Evolutionary conservation across 2,113 vertebrate genomes (phyloP), one percentile per base, ranked within the genome.

Genomic region (Brachypteracias leptosomus): DNA sequence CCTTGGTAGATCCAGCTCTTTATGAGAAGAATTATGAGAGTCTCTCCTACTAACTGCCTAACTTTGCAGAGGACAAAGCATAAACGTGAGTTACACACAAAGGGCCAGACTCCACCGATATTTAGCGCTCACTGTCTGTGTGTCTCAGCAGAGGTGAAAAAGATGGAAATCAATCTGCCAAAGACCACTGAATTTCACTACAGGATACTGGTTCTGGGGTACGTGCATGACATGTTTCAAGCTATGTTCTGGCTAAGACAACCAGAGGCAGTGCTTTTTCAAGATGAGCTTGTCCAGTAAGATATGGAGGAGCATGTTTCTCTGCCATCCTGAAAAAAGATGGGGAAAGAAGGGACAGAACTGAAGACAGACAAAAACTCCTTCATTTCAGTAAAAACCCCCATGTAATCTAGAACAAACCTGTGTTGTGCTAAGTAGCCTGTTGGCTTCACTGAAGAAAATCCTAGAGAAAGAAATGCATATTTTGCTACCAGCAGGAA

Each of bases 41-140:
- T 61, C 33, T 80, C 71, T 72, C 38, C 25, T 67, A 90, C 25
- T 67, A 90, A 71, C 26, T 58, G 44, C 54, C 85, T 70, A 79
- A 59, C 49, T 92, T 79, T 40, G 35, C 67, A 83, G 59, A 66
- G 55, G 59, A 88, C 36, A 47, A 71, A 81, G 31, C 2, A 1
- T 19, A 66, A 85, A 80, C 0, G 1, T 3, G 6, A 76, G 25
- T 25, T 83, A 73, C 17, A 42, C 9, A 17, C 26, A 58, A 89
- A 85, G 15, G 40, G 55, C 12, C 59, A 44, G 29, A 93, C 40
- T 42, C 46, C 55, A 28, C 13, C 0, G 0, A 20, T 70, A 88
- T 16, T 67, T 21, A 66, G 22, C 0, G 0, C 3, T 29, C 51
- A 63, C 25, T 29, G 36, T 38, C 49, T 58, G 22, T 4, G 3